Percentiles rank a stretch among this genome's conserved stretches.
phyloP scores from a whole-genome alignment of 1,140 invertebrate genomes.

The Pseudobourletiella spinata region DNA sequence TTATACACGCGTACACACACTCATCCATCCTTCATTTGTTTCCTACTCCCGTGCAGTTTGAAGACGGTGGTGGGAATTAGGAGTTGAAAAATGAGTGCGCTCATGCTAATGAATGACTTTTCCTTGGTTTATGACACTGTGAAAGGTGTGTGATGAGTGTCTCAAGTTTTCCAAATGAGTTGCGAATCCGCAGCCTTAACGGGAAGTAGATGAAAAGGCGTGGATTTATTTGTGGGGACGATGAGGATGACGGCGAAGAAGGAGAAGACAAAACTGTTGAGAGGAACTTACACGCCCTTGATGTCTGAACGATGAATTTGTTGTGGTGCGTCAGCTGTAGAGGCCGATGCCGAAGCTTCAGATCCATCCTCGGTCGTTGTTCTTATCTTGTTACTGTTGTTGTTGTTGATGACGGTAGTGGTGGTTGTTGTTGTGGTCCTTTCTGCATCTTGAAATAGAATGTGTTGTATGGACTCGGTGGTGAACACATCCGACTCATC shows the following conservation, averaged over 20 bases:
- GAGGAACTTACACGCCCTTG: constrained; percentile 22
- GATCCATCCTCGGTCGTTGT: constrained; percentile 13
- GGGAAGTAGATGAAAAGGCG: too few species aligned
- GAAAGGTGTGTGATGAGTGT: too few species aligned
- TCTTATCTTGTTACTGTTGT: background rate
- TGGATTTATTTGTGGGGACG: too few species aligned
- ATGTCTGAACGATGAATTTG: constrained; percentile 9
- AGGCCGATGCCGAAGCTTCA: background rate
- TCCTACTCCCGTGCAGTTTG: too few species aligned
- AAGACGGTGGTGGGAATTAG: too few species aligned
- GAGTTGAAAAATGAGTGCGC: too few species aligned
- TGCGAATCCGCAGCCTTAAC: too few species aligned
- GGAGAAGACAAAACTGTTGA: background rate
- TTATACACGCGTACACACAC: too few species aligned
- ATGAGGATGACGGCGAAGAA: background rate
- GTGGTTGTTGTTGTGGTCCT: constrained; percentile 2
- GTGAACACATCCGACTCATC: constrained; percentile 13
- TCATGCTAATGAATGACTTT: background rate
- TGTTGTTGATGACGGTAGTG: background rate
- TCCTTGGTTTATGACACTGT: too few species aligned
- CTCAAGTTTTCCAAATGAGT: background rate
- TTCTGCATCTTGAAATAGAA: constrained; percentile 30
- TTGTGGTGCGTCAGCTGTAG: background rate
- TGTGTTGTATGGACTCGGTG: constrained; percentile 10
- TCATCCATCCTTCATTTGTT: too few species aligned